Conservation (phyloP, 2,113 vertebrate genomes). For the Ceyx melanurus region DNA sequence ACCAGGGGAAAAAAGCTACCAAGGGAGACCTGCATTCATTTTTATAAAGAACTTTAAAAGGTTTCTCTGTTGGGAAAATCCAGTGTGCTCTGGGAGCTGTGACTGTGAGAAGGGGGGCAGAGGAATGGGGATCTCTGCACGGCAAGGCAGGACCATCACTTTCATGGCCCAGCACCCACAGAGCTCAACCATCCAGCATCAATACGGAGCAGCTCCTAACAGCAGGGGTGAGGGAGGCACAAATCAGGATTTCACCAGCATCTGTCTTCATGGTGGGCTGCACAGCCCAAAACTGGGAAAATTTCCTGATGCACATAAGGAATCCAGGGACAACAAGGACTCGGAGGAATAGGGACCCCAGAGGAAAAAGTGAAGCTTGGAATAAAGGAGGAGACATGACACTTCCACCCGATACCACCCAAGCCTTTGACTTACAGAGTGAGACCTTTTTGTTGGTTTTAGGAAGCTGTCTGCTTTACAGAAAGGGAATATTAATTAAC, state of each 20-base stretch:
- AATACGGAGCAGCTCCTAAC: fast-evolving
- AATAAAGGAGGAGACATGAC: background rate
- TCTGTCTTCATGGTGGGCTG: background rate
- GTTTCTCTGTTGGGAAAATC: background rate
- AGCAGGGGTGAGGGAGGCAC: background rate
- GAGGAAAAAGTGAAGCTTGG: background rate
- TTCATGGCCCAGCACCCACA: fast-evolving
- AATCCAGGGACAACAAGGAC: background rate
- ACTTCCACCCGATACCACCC: background rate
- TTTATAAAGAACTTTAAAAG: background rate
- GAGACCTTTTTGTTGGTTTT: background rate
- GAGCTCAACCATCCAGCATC: fast-evolving
- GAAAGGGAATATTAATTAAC: background rate
- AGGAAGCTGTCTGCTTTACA: background rate
- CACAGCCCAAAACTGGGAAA: background rate
- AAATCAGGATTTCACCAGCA: background rate
- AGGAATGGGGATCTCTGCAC: background rate
- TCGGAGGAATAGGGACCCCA: background rate
- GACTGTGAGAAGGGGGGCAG: background rate
- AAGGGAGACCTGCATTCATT: background rate
- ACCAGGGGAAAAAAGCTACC: background rate
- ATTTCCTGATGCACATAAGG: background rate
- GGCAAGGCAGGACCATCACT: background rate
- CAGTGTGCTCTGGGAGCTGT: background rate
- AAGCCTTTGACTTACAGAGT: background rate